Evolutionary conservation across 30 jellyfish, hydroid and myxozoan species (phyloP).

Genomic region (Aurelia aurita): DNA sequence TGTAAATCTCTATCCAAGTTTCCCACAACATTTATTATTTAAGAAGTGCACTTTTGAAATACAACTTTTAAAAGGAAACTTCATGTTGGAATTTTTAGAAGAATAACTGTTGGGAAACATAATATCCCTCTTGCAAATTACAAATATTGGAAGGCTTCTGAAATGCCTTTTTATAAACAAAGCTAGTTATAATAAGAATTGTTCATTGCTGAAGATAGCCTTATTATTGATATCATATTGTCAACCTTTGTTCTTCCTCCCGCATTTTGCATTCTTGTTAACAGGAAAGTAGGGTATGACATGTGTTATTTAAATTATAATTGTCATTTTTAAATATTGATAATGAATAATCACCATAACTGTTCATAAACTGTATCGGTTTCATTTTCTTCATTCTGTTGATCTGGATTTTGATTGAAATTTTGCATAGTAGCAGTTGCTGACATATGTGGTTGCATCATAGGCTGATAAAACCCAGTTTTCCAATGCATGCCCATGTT

Average conservation of each 20-base stretch:
- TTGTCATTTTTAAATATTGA: background rate
- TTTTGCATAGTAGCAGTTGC: slow-evolving; percentile 1
- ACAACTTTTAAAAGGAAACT: too few relatives aligned
- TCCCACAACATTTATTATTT: too few relatives aligned
- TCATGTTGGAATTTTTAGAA: too few relatives aligned
- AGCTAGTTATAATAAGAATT: background rate
- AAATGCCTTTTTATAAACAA: background rate
- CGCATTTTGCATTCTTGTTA: too few relatives aligned
- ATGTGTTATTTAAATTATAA: background rate
- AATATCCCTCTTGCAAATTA: too few relatives aligned
- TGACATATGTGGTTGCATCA: slow-evolving; percentile 9
- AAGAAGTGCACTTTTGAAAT: too few relatives aligned
- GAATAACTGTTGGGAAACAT: too few relatives aligned
- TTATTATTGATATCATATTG: too few relatives aligned
- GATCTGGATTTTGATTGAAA: background rate
- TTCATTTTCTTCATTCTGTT: slow-evolving; percentile 22
- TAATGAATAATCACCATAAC: slow-evolving; percentile 14
- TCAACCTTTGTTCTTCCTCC: too few relatives aligned
- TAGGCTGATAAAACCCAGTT: slow-evolving; percentile 26
- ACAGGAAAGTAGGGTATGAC: too few relatives aligned
- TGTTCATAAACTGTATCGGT: background rate
- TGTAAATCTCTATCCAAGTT: too few relatives aligned
- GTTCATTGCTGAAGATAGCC: background rate
- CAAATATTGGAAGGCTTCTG: background rate
- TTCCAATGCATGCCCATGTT: slow-evolving; percentile 21